phyloP scores from a whole-genome alignment of 2,888 invertebrate species.

The Nomada goodeniana region DNA sequence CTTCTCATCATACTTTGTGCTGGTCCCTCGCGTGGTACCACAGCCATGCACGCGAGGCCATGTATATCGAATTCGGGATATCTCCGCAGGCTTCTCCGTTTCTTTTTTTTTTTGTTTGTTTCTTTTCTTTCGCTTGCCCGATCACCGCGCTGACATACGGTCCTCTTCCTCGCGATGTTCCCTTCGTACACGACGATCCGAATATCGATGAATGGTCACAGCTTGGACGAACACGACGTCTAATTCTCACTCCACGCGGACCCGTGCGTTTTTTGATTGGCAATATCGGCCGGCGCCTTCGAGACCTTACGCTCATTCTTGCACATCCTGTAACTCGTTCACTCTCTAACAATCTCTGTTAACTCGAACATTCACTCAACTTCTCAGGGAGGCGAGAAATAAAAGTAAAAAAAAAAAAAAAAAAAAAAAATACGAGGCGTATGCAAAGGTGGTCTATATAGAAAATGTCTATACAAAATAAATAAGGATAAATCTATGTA shows the following conservation, averaged over 20 bases:
- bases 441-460: conserved; percentile 50
- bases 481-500: conserved; percentile 73
- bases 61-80: conserved; percentile 43
- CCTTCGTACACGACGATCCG: conserved; percentile 18
- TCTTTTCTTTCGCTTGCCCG: conserved; percentile 15
- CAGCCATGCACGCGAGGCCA: conserved; percentile 45
- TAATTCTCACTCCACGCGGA: conserved; percentile 1
- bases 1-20: conserved; percentile 58
- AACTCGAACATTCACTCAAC: conserved; percentile 54
- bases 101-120: conserved; percentile 16
- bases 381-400: conserved; percentile 32
- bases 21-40: conserved; percentile 58
- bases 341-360: conserved; percentile 53
- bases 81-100: conserved; percentile 6
- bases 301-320: conserved; percentile 62
- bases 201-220: conserved; percentile 46
- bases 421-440: conserved; percentile 43
- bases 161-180: conserved; percentile 18
- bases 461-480: conserved; percentile 80
- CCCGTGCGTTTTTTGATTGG: conserved; percentile 49
- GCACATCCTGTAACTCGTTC: conserved; percentile 50
- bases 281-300: conserved; percentile 52
- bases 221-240: conserved; percentile 25
- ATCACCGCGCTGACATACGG: neutral
- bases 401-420: neutral